Conservation (phyloP, 2,797 vertebrate genomes). For the Coracias cyanogaster region DNA sequence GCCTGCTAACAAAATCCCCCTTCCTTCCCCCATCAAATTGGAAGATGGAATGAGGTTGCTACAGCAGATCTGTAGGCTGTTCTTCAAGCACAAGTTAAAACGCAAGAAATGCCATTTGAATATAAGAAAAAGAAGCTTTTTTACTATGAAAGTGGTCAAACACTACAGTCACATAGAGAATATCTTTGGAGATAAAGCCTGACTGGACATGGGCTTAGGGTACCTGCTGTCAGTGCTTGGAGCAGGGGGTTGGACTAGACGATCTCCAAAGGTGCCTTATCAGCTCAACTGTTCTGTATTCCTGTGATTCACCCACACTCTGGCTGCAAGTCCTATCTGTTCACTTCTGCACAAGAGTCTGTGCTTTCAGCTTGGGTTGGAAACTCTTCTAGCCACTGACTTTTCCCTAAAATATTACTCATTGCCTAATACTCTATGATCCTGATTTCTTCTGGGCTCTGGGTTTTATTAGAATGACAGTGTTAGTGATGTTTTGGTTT, state of each 20-base stretch:
- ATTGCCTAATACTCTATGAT: background rate
- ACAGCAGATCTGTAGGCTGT: background rate
- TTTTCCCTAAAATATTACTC: background rate
- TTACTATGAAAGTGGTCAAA: background rate
- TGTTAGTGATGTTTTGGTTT: background rate
- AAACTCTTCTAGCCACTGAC: background rate
- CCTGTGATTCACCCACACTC: background rate
- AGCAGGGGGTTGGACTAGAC: fast-evolving
- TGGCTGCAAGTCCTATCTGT: background rate
- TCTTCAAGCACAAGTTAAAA: background rate
- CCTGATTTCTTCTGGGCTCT: background rate
- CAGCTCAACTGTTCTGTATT: background rate
- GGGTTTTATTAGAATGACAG: background rate
- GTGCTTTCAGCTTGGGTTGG: background rate
- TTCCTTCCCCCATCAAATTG: background rate
- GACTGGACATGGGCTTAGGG: background rate
- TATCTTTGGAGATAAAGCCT: background rate
- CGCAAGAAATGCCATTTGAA: background rate
- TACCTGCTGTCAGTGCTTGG: background rate
- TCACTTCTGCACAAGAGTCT: background rate
- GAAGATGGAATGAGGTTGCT: background rate
- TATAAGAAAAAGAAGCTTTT: background rate
- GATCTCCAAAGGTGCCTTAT: background rate
- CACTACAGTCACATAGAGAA: background rate
- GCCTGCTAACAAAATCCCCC: background rate